Conservation (phyloP, 2,113 vertebrate species). For the Scophthalmus maximus region DNA sequence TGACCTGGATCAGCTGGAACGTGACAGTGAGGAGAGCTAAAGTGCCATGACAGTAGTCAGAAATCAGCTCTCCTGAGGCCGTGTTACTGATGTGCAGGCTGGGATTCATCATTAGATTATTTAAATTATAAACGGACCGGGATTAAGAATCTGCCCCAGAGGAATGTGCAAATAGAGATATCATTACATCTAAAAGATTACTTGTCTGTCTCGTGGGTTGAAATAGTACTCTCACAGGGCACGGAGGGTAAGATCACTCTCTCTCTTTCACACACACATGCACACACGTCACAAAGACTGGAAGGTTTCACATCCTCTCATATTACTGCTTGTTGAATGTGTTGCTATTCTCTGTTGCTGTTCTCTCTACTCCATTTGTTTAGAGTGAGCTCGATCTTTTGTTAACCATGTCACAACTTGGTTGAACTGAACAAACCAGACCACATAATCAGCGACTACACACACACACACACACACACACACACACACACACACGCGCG, state of each 20-base stretch:
- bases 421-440: constrained; percentile 25
- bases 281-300: neutral
- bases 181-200: constrained; percentile 27
- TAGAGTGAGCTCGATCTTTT: constrained; percentile 3
- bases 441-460: constrained; percentile 1
- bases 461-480: constrained; percentile 11
- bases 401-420: constrained; percentile 25
- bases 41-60: neutral
- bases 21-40: constrained; percentile 24
- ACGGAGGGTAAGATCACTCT: neutral
- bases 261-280: neutral
- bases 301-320: constrained; percentile 42
- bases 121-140: constrained; percentile 44
- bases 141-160: constrained; percentile 33
- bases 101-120: constrained; percentile 45
- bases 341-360: fast-evolving
- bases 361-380: constrained; percentile 18
- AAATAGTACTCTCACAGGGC: neutral
- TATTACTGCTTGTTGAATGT: constrained; percentile 4
- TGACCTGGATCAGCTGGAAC: constrained; percentile 18
- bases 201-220: neutral
- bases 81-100: constrained; percentile 11
- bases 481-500: constrained; percentile 2
- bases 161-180: constrained; percentile 25
- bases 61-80: constrained; percentile 25